phyloP scores from a whole-genome alignment of 2,797 vertebrate genomes.

The Oryzias dopingdopingensis region DNA sequence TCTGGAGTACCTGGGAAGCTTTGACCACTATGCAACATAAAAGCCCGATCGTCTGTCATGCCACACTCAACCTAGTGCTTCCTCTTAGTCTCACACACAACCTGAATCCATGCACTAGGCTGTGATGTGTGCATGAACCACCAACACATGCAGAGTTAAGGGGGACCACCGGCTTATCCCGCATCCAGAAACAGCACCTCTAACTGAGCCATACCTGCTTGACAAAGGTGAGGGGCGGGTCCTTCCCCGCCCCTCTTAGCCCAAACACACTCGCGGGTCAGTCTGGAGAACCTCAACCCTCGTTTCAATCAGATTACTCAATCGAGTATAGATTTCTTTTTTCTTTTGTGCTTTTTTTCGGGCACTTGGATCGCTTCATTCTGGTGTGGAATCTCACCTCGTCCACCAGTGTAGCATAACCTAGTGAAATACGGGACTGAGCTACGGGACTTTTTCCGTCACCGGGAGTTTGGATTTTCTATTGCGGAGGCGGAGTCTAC shows the following conservation, averaged over 20 bases:
- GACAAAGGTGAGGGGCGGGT: constrained; percentile 56
- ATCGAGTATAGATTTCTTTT: constrained; percentile 54
- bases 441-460: constrained; percentile 73
- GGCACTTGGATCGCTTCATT: constrained; percentile 65
- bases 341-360: constrained; percentile 16
- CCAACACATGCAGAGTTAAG: constrained; percentile 67
- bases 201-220: constrained; percentile 97
- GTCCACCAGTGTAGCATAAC: constrained; percentile 72
- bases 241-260: constrained; percentile 52
- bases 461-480: constrained; percentile 69
- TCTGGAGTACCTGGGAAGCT: constrained; percentile 98
- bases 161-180: constrained; percentile 59
- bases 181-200: constrained; percentile 85
- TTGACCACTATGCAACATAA: constrained; percentile 99
- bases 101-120: constrained; percentile 60
- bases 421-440: constrained; percentile 52
- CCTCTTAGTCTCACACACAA: constrained; percentile 44
- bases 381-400: constrained; percentile 66
- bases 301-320: constrained; percentile 67
- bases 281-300: constrained; percentile 66
- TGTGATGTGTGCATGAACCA: constrained; percentile 58
- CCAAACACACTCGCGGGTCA: constrained; percentile 61
- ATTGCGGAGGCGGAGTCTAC: constrained; percentile 41
- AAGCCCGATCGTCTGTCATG: constrained; percentile 55
- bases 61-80: constrained; percentile 63